Conservation (phyloP, 2,113 vertebrate species). For the Calidris pugnax region DNA sequence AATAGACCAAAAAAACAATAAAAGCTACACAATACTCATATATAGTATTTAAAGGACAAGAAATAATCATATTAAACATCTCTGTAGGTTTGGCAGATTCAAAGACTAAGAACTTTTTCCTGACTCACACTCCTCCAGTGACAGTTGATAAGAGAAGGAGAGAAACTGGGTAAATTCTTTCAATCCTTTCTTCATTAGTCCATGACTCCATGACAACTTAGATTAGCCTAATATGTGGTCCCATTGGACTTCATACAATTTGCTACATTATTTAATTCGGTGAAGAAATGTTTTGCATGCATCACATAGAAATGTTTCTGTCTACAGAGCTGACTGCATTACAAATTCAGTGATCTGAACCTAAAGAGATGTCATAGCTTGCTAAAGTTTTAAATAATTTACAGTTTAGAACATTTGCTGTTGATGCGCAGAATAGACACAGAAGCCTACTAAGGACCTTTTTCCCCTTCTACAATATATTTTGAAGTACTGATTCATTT, state of each 20-base stretch:
- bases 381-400: neutral
- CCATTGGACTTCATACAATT: neutral
- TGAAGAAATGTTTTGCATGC: neutral
- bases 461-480: neutral
- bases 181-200: neutral
- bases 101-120: neutral
- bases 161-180: neutral
- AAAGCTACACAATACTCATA: neutral
- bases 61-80: neutral
- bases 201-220: neutral
- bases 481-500: neutral
- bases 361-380: neutral
- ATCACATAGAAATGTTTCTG: neutral
- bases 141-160: neutral
- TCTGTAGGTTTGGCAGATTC: neutral
- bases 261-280: neutral
- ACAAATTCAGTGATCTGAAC: neutral
- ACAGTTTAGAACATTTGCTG: neutral
- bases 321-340: neutral
- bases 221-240: neutral
- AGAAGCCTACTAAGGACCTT: neutral
- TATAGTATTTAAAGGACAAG: neutral
- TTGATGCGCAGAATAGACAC: neutral
- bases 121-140: neutral
- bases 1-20: neutral